phyloP scores from a whole-genome alignment of 1,140 invertebrate genomes.

The Eumeta japonica region DNA sequence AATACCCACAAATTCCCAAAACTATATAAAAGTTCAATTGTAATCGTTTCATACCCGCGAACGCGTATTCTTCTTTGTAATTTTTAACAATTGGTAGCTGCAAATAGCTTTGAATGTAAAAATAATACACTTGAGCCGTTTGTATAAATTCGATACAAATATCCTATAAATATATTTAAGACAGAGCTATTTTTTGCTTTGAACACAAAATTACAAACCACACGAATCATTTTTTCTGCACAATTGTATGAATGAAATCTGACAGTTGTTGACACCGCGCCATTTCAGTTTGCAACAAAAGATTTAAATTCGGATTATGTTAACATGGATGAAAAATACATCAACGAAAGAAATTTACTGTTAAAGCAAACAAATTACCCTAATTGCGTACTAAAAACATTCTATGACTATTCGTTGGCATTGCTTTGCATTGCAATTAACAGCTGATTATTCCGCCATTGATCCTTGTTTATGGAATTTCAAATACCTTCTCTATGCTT shows the following conservation, averaged over 20 bases:
- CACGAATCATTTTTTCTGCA: conserved; percentile 55
- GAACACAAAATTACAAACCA: conserved; percentile 44
- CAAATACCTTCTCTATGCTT: too few species aligned
- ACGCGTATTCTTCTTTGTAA: too few species aligned
- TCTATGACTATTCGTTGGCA: conserved; percentile 38
- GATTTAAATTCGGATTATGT: conserved; percentile 6
- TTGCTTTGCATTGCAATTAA: conserved; percentile 39
- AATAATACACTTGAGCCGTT: too few species aligned
- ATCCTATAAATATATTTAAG: too few species aligned
- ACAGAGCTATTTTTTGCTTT: too few species aligned
- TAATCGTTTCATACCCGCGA: neutral
- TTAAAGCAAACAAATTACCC: conserved; percentile 6
- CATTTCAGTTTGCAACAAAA: conserved; percentile 30
- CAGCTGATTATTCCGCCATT: conserved; percentile 56
- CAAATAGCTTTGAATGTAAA: too few species aligned
- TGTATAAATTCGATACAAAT: too few species aligned
- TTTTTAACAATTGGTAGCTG: too few species aligned
- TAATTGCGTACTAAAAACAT: conserved; percentile 13
- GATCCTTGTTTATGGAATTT: too few species aligned
- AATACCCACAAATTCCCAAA: conserved; percentile 17
- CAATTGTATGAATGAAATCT: conserved; percentile 51
- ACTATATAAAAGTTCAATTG: conserved; percentile 4
- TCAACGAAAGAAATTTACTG: neutral
- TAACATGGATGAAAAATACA: neutral
- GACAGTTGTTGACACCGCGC: conserved; percentile 53